Base-by-base conservation (phyloP, 1,140 invertebrate genomes). In the Kradibia gibbosae region DNA sequence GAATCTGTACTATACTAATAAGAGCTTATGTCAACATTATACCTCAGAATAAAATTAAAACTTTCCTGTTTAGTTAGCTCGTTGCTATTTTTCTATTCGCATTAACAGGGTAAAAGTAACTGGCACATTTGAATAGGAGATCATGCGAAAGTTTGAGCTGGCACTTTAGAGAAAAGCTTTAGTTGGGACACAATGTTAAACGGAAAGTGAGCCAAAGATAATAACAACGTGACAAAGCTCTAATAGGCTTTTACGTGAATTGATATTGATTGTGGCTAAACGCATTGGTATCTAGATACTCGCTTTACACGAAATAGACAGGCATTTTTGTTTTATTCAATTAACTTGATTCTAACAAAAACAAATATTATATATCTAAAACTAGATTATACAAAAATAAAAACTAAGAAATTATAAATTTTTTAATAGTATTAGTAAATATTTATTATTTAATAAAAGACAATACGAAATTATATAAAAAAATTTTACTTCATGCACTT, bases 161-260 rank as follows among this genome's bases (percentile, higher is more conserved):
- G 13, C 45, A 13, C 70, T 50, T 22, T 42, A 72, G 11, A 72
- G 25, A 1, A 34, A 72, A 72, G 53, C 45, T 72, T 72, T 72
- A 72, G n/a, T 1, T 17, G 10, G 25, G 13, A 20, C 20, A 10
- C 13, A 25, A 31, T 28, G 72, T 57, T 36, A 42, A 74, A 74
- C 72, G 17, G 53, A 74, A 39, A 57, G 31, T 42, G 8, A 39
- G 13, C 0, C 31, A 22, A 74, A 53, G 45, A 73, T 73, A 73
- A 73, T 53, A 73, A 53, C 48, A 28, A 60, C 22, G 53, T 62
- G 73, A 42, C 73, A 39, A 8, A 45, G 20, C 53, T 60, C 60
- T 76, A 76, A 76, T 60, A 45, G 53, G 53, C 73, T 76, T 76
- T 76, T 60, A 39, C 8, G 50, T 22, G 22, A 76, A 73, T 53